Base-by-base conservation (phyloP, 2,888 invertebrate genomes). In the Drosophila meridiana region DNA sequence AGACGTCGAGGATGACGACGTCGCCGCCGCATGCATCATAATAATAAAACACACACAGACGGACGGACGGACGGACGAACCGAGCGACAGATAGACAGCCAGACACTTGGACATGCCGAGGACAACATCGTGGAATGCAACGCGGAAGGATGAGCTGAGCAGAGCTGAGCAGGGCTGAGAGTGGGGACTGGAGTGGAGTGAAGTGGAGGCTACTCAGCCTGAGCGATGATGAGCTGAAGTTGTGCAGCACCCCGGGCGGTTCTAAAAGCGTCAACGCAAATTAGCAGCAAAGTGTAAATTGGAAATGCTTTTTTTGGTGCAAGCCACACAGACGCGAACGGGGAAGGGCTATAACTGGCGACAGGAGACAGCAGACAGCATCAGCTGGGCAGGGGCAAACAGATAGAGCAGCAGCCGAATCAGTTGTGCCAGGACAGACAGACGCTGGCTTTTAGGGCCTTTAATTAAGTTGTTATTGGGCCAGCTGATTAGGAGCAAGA, bases 221-320 rank as follows among this genome's bases (percentile, higher is more conserved):
- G 45, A 53, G 58, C 58, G 75, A 64, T 69, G 71, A 78, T 50
- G 84, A 72, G 84, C 68, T 50, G 56, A 65, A 76, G 52, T 58
- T 64, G 78, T 69, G 83, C 57, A 77, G 71, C 85, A 72, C 85
- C 75, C 82, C 85, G 58, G 89, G 85, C 89, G 87, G 87, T 84
- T 87, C 85, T 85, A 89, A 85, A 85, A 89, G 85, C 85, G 85
- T 85, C 85, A 85, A 85, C 82, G 89, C 87, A 87, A 88, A 88
- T 88, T 90, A 88, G 88, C 89, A 87, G 83, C 87, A 83, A 90
- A 90, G 88, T 88, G 90, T 87, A 90, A 88, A 88, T 88, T 88
- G 89, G 87, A 81, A 89, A 83, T 89, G 88, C 90, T 86, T 86
- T 86, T 84, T 86, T 87, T 86, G 90, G 85, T 89, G 88, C 86